Base-by-base conservation (phyloP, 2,797 vertebrate genomes). In the Anolis apletophallus region DNA sequence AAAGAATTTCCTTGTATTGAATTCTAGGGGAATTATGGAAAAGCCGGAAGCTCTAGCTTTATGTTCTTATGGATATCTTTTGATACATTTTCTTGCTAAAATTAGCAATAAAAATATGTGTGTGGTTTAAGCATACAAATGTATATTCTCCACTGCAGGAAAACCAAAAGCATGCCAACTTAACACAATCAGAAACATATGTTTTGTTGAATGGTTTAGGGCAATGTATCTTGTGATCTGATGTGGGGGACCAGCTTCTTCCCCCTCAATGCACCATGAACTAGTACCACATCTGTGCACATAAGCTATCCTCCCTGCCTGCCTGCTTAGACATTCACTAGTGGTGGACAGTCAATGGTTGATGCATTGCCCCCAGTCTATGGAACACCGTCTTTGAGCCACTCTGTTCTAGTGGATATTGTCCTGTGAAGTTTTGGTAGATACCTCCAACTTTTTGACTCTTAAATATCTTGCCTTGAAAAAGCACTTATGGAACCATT, bases 21-120 rank as follows among this genome's bases (percentile, higher is more conserved):
- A 81, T 93, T 88, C 80, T 82, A 83, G 76, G 88, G 84, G 94
- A 92, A 91, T 94, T 93, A 91, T 74, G 68, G 91, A 93, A 91
- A 92, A 87, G 46, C 0, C 0, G 83, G 77, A 13, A 84, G 69
- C 88, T 91, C 84, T 74, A 71, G 55, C 29, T 91, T 93, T 88
- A 88, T 85, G 72, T 88, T 92, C 90, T 93, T 85, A 80, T 2
- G 74, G 85, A 92, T 0, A 0, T 13, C 1, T 86, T 90, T 82
- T 46, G 59, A 8, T 8, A 64, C 87, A 69, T 81, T 80, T 89
- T 89, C 86, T 90, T 0, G 14, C 83, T 81, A 36, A 76, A 76
- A 75, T 87, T 87, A 54, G 69, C 78, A 81, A 83, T 87, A 64
- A 23, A 61, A 29, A 23, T 61, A 23, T 67, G 40, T 71, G 79